phyloP scores from a whole-genome alignment of 1,140 invertebrate species.

The Apis dorsata region DNA sequence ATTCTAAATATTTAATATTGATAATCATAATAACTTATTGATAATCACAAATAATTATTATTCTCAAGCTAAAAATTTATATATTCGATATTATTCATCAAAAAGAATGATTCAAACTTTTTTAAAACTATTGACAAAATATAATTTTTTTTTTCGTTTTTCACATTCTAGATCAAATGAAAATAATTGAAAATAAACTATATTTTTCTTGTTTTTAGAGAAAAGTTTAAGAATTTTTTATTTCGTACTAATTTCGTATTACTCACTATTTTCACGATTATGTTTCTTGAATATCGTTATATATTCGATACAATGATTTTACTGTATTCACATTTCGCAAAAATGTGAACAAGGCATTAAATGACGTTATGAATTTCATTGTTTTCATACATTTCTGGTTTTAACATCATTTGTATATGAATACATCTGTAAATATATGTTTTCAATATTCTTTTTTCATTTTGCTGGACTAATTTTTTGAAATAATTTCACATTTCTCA shows the following conservation, averaged over 20 bases:
- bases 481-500: no score
- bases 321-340: background rate
- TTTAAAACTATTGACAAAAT: background rate
- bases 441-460: no score
- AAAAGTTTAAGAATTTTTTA: background rate
- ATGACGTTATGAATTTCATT: background rate
- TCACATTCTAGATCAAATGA: no score
- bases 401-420: background rate
- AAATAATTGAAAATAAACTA: background rate
- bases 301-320: constrained; percentile 3
- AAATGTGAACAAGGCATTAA: background rate
- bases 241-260: background rate
- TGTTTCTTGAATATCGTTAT: background rate
- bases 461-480: background rate
- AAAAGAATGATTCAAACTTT: background rate
- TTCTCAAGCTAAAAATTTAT: background rate
- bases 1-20: background rate
- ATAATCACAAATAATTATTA: background rate
- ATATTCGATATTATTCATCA: background rate
- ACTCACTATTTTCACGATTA: background rate
- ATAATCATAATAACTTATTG: background rate
- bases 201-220: background rate
- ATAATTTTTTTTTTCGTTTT: background rate
- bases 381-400: background rate
- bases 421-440: no score